phyloP scores from a whole-genome alignment of 2,113 vertebrate genomes.

The Laterallus jamaicensis region DNA sequence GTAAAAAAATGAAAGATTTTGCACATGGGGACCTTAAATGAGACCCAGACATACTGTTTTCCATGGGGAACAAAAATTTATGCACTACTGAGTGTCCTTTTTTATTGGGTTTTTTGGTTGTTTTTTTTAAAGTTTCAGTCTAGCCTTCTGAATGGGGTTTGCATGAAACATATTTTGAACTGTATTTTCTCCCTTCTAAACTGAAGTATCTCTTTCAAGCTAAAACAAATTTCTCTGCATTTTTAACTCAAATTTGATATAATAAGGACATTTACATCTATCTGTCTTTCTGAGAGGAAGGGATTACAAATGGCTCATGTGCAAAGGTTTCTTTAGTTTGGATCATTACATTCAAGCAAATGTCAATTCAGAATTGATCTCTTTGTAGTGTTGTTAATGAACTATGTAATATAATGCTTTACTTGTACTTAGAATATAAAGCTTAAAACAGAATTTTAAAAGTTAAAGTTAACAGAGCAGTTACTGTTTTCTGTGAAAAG shows the following conservation, averaged over 20 bases:
- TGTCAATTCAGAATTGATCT: not conserved
- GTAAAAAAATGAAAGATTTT: not conserved
- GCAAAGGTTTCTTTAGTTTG: not conserved
- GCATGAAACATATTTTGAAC: not conserved
- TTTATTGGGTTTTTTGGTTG: too few species aligned
- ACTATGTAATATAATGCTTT: not conserved
- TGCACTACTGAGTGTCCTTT: not conserved
- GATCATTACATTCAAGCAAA: not conserved
- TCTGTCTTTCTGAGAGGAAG: not conserved
- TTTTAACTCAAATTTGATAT: not conserved
- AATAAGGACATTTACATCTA: not conserved
- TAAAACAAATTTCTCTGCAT: not conserved
- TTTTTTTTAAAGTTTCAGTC: not conserved
- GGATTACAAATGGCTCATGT: rapidly evolving
- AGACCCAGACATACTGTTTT: rapidly evolving
- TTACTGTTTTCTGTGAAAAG: not conserved
- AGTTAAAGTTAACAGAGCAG: not conserved
- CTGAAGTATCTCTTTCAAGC: not conserved
- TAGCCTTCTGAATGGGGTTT: not conserved
- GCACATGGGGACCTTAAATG: not conserved
- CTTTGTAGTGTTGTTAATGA: not conserved
- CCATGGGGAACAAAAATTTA: not conserved
- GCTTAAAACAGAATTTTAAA: not conserved
- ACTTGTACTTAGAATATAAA: not conserved
- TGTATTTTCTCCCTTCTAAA: not conserved